These are phyloP conservation scores for Zaprionus inermis DNA, from an alignment of 1,140 invertebrate genomes.

Conservation along the genomic window DNA sequence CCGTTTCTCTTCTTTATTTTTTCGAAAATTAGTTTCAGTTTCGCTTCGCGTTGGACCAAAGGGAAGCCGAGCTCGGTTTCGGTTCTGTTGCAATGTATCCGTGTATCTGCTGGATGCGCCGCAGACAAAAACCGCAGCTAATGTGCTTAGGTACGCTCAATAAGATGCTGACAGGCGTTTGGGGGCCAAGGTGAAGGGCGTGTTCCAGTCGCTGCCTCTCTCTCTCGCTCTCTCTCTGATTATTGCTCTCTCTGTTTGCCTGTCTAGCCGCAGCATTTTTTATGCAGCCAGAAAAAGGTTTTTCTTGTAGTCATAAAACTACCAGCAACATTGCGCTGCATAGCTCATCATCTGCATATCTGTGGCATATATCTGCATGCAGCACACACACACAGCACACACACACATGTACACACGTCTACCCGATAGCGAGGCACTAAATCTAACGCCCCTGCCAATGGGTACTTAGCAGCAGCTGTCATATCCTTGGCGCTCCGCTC, in stretches of 20 bases:
- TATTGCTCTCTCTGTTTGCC: constrained; percentile 8
- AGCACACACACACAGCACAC: background rate
- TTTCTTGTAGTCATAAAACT: constrained; percentile 72
- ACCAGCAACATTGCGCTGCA: constrained; percentile 48
- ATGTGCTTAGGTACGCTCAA: constrained; percentile 77
- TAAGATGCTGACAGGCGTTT: constrained; percentile 74
- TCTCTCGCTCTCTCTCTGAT: background rate
- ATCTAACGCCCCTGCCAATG: constrained; percentile 74
- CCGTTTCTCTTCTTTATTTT: constrained; percentile 23
- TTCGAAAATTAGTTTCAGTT: constrained; percentile 66
- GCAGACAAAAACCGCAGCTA: constrained; percentile 68
- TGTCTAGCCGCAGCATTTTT: constrained; percentile 15
- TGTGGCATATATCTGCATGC: constrained; percentile 16
- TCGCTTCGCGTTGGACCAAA: constrained; percentile 51
- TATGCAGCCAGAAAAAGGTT: constrained; percentile 62
- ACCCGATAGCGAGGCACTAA: constrained; percentile 65
- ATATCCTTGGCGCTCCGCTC: constrained; percentile 50
- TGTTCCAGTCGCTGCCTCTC: constrained; percentile 17
- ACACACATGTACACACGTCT: constrained; percentile 21
- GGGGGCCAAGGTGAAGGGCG: constrained; percentile 64
- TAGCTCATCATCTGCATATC: constrained; percentile 39
- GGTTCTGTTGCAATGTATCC: constrained; percentile 32
- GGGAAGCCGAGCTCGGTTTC: constrained; percentile 43
- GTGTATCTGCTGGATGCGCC: constrained; percentile 46
- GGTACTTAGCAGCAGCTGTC: constrained; percentile 79